A percentile compares a stretch with the other conserved stretches of the same genome.
phyloP scores from a whole-genome alignment of 2,113 vertebrate species.

The Stegastes partitus region DNA sequence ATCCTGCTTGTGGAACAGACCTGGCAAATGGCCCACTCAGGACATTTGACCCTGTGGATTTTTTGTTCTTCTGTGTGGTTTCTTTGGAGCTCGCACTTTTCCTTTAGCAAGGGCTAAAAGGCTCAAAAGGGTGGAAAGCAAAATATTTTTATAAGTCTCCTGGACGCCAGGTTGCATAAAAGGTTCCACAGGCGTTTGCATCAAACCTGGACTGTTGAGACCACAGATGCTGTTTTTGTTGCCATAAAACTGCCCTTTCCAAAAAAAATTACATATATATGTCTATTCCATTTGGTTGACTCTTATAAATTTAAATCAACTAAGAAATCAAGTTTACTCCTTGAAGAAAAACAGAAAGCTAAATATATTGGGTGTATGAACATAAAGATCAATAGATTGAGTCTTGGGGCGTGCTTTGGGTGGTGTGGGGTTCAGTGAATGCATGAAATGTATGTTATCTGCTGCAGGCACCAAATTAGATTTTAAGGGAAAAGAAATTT shows the following conservation, averaged over 20 bases:
- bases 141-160: conserved; percentile 98
- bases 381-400: conserved; percentile 40
- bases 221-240: conserved; percentile 93
- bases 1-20: conserved; percentile 77
- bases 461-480: not conserved
- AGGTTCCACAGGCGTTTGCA: conserved; percentile 93
- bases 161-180: conserved; percentile 96
- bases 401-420: not conserved
- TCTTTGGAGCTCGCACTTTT: conserved; percentile 78
- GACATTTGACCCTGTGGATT: conserved; percentile 84
- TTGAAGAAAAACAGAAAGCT: conserved; percentile 78
- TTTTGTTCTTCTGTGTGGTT: conserved; percentile 77
- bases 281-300: conserved; percentile 89
- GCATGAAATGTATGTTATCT: not conserved
- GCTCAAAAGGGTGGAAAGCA: conserved; percentile 95
- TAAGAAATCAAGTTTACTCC: conserved; percentile 87
- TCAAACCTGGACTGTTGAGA: conserved; percentile 90
- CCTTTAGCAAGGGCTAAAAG: conserved; percentile 83
- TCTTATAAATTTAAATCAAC: conserved; percentile 91
- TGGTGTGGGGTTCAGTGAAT: conserved; percentile 9
- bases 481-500: too few species aligned
- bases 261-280: conserved; percentile 65
- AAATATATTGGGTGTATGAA: conserved; percentile 60
- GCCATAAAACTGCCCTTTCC: conserved; percentile 89
- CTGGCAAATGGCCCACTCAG: conserved; percentile 82